Conservation (phyloP, 2,113 vertebrate genomes). For the Thinocorus orbignyianus region DNA sequence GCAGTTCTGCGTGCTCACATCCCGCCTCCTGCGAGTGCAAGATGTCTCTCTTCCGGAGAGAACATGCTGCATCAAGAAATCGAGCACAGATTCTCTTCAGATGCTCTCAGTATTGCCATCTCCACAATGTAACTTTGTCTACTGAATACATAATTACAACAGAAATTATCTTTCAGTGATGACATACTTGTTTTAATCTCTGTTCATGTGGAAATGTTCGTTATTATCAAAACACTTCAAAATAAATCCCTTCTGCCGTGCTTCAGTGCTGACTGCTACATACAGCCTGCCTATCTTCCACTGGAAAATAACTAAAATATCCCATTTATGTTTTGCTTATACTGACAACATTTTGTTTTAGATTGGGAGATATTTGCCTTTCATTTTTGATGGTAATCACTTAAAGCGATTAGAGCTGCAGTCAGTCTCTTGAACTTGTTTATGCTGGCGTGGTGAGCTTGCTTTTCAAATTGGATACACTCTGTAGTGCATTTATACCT, state of each 20-base stretch:
- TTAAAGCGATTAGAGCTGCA: background rate
- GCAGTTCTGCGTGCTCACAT: background rate
- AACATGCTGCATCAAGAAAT: background rate
- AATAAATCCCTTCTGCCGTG: background rate
- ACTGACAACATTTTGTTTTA: background rate
- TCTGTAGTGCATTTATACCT: background rate
- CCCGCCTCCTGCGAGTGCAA: background rate
- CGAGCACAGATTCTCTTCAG: background rate
- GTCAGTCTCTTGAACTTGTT: background rate
- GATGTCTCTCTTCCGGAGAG: background rate
- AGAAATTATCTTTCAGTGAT: background rate
- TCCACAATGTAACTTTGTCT: background rate
- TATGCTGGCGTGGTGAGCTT: background rate
- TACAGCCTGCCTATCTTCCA: background rate
- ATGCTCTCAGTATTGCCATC: background rate
- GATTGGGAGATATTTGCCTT: background rate
- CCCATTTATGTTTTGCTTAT: background rate
- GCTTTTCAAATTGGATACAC: background rate
- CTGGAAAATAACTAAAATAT: background rate
- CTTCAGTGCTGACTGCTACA: background rate
- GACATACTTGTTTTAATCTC: background rate
- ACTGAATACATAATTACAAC: background rate
- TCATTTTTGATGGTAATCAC: background rate
- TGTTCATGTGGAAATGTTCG: background rate
- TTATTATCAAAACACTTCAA: conserved; percentile 9